Evolutionary conservation across 2,113 vertebrate genomes (phyloP).

Genomic region (Dermatemys mawii): DNA sequence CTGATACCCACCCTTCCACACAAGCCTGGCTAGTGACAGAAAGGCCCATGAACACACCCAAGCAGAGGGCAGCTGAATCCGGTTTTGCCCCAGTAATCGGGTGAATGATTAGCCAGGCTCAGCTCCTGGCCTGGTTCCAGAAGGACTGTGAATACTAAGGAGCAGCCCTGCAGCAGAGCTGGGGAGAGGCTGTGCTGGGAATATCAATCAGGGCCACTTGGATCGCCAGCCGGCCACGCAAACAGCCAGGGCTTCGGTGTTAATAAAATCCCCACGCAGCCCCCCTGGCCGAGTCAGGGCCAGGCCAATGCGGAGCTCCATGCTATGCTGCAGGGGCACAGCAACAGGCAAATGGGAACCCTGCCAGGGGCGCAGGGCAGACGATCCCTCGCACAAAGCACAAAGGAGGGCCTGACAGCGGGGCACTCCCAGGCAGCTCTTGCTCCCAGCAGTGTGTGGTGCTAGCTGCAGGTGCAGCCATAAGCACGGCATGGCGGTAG

Average conservation of each 20-base stretch:
- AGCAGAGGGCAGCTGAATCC: fast-evolving
- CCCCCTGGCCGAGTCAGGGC: not conserved
- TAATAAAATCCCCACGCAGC: not conserved
- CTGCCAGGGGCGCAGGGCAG: not conserved
- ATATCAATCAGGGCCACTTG: constrained; percentile 67
- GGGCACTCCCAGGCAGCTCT: not conserved
- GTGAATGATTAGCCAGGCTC: not conserved
- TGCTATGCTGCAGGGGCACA: not conserved
- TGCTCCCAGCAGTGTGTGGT: not conserved
- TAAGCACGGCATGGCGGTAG: not conserved
- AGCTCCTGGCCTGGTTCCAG: constrained; percentile 42
- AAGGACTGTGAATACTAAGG: not conserved
- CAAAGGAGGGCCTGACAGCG: too few relatives aligned
- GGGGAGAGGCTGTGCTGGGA: constrained; percentile 66
- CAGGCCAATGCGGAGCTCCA: not conserved
- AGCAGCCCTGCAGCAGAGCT: constrained; percentile 61
- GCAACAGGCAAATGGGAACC: not conserved
- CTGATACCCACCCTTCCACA: not conserved
- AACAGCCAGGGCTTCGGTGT: constrained; percentile 59
- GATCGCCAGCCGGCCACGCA: not conserved
- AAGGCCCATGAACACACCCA: fast-evolving
- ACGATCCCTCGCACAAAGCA: not conserved
- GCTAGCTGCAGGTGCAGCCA: not conserved
- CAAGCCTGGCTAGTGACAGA: not conserved
- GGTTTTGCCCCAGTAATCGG: not conserved